Base-by-base conservation (phyloP, 1,140 invertebrate genomes). In the Sesamia nonagrioides region DNA sequence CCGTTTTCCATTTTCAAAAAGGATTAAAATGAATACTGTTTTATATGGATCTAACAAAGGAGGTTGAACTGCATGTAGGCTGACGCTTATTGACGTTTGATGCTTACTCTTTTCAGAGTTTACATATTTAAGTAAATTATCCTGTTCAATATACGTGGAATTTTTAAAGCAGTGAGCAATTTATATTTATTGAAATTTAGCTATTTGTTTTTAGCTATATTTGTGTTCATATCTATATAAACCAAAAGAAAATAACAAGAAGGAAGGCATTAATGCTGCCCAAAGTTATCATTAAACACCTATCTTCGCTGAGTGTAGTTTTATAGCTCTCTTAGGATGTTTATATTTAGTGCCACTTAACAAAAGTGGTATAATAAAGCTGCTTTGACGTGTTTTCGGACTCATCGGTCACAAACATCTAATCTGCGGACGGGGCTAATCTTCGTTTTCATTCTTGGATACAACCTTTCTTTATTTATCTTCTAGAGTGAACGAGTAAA, bases 271-370 rank as follows among this genome's bases (percentile, higher is more conserved):
- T 63, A 40, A 18, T 45, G 61, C n/a, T 66, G 17, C 17, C 37
- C 17, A 66, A 66, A 66, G 17, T 66, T 40, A 66, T 66, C 61
- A 17, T 66, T 66, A 66, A 42, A 66, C 61, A 42, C 37, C 37
- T 66, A 42, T 66, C 37, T 66, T 42, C n/a, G 5, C 17, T 42
- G 61, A 42, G 61, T 66, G 37, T 42, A 18, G 61, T 18, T 66
- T 66, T 63, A 63, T 63, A 63, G 60, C 60, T 35, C 60, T 37
- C n/a, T 63, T 37, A 63, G 35, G 15, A 63, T 63, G 60, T 63
- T 63, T 63, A 63, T 40, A 40, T 40, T 40, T 18, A 63, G 60
- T 37, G 35, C 33, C 60, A 63, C 60, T 63, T 63, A 63, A 40
- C 60, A 63, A 63, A 63, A 63, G 60, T 63, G 40, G 60, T 40